Evolutionary conservation across 2,888 invertebrate genomes (phyloP).

Genomic region (Platypus cylindrus): DNA sequence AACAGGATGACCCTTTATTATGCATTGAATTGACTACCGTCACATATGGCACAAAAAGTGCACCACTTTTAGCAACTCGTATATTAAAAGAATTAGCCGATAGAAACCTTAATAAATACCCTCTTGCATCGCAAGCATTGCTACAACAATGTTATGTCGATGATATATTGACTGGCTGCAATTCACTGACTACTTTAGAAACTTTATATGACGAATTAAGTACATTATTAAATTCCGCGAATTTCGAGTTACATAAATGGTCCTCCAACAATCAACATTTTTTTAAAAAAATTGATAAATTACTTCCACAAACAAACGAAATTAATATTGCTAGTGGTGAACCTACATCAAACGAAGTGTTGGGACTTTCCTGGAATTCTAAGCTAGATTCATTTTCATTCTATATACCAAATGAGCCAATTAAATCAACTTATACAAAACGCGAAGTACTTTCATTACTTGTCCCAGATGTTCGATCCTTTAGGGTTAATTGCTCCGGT

Average conservation of each 20-base stretch:
- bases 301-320: neutral
- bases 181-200: slow-evolving; percentile 5
- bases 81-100: too few species aligned
- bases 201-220: slow-evolving; percentile 5
- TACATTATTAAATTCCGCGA: slow-evolving; percentile 4
- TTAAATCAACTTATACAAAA: too few species aligned
- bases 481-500: too few species aligned
- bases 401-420: slow-evolving; percentile 5
- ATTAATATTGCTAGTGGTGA: slow-evolving; percentile 7
- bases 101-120: too few species aligned
- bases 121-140: slow-evolving; percentile 4
- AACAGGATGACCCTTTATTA: too few species aligned
- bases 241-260: slow-evolving; percentile 11
- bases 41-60: too few species aligned
- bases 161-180: neutral
- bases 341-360: slow-evolving; percentile 6
- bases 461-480: neutral
- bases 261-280: slow-evolving; percentile 8
- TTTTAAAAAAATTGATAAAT: slow-evolving; percentile 1
- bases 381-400: slow-evolving; percentile 7
- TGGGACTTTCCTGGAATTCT: slow-evolving; percentile 9
- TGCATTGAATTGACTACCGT: too few species aligned
- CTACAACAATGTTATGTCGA: slow-evolving; percentile 5
- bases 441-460: too few species aligned
- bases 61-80: too few species aligned